Evolutionary conservation across 2,797 vertebrate species (phyloP), one percentile per base, ranked within the genome.

Genomic region (Chrysocyon brachyurus): DNA sequence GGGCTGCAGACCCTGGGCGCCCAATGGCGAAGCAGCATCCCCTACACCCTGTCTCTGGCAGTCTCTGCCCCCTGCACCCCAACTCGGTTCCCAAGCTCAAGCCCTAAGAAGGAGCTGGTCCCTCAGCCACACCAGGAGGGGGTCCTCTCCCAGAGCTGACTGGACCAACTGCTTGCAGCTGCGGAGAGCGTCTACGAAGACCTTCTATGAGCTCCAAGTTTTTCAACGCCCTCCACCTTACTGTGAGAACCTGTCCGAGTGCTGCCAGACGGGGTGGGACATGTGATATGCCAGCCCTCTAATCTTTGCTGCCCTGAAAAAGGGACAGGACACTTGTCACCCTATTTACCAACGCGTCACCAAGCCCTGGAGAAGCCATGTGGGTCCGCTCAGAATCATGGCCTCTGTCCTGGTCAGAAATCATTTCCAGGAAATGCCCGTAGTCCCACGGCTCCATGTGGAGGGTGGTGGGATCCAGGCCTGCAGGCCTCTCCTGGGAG

Each of bases 361-460:
- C 49, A 90, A 61, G 70, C 24, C 83, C 56, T 22, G 4, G 31
- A 19, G 82, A 49, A 28, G n/a, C 46, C 9, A 31, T 3, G 9
- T 2, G 31, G 22, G 15, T 54, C 33, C 22, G 31, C 49, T n/a
- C 2, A 2, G n/a, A 87, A 56, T 33, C 40, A 52, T 40, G 10
- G 22, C 22, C 4, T 57, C 46, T 46, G 28, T 83, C 54, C 68
- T 22, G 4, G 33, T 6, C 3, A 8, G n/a, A 72, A 31, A 46
- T 2, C 0, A 1, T 77, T 54, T 40, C 64, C 49, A 14, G 54
- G 33, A 78, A 31, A 46, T 1, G 26, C 5, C 24, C 28, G 33
- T 0, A 0, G 61, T 3, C 70, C 22, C 21, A 1, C 1, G 49
- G 68, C 49, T 36, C 5, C 8, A 0, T 31, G 6, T 10, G 3